A percentile compares a stretch with the other conserved stretches of the same genome.
phyloP scores from a whole-genome alignment of 2,888 invertebrate genomes.

The Luperina nickerlii region DNA sequence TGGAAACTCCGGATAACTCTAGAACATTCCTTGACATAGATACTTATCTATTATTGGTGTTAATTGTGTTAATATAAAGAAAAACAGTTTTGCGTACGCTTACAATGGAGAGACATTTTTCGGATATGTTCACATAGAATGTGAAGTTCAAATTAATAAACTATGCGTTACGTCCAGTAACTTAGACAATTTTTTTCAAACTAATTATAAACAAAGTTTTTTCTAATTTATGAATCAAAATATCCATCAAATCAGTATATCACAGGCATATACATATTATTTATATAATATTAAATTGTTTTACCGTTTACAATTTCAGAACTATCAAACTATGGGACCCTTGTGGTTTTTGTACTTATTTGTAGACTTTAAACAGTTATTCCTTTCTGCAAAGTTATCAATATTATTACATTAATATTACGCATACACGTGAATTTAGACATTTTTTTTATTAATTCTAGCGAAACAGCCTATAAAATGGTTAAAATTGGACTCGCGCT shows the following conservation, averaged over 20 bases:
- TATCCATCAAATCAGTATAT: slow-evolving; percentile 72
- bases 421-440: background rate
- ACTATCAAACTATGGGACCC: slow-evolving; percentile 40
- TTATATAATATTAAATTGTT: slow-evolving; percentile 60
- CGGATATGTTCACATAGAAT: slow-evolving; percentile 26
- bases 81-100: slow-evolving; percentile 10
- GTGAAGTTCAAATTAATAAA: slow-evolving; percentile 23
- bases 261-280: slow-evolving; percentile 74
- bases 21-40: slow-evolving; percentile 41
- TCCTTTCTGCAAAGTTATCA: background rate
- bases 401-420: background rate
- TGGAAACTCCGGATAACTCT: slow-evolving; percentile 27
- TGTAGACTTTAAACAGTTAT: slow-evolving; percentile 4
- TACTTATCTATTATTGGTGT: slow-evolving; percentile 29
- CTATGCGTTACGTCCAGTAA: slow-evolving; percentile 21
- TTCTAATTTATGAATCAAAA: slow-evolving; percentile 65
- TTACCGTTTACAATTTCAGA: slow-evolving; percentile 59
- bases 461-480: slow-evolving; percentile 1
- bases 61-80: slow-evolving; percentile 16
- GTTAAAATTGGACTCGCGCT: background rate
- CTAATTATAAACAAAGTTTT: slow-evolving; percentile 52
- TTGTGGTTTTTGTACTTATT: slow-evolving; percentile 50
- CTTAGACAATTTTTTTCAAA: slow-evolving; percentile 36
- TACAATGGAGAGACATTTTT: slow-evolving; percentile 19
- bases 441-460: background rate